phyloP scores from a whole-genome alignment of 2,113 vertebrate genomes.

The Isichthys henryi region DNA sequence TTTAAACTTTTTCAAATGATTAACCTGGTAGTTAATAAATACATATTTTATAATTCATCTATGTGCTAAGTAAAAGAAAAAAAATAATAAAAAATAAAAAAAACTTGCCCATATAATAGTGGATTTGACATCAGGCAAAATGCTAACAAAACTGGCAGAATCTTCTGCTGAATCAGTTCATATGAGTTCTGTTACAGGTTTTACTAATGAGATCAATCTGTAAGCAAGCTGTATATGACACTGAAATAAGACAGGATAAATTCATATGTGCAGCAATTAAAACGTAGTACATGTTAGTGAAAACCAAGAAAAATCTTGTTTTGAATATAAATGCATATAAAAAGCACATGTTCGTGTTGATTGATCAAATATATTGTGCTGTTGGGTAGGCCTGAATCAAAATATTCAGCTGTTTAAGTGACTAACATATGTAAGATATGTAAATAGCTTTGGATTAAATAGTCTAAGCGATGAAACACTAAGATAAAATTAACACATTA shows the following conservation, averaged over 20 bases:
- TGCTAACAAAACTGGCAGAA: not conserved
- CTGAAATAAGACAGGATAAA: not conserved
- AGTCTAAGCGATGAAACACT: not conserved
- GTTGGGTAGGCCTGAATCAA: not conserved
- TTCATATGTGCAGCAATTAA: not conserved
- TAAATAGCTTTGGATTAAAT: not conserved
- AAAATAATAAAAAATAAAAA: not conserved
- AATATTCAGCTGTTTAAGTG: not conserved
- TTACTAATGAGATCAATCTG: not conserved
- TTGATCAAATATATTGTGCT: not conserved
- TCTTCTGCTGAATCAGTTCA: not conserved
- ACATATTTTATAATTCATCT: not conserved
- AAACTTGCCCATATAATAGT: not conserved
- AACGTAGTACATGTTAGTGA: not conserved
- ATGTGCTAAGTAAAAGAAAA: not conserved
- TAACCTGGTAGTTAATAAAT: not conserved
- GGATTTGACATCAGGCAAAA: not conserved
- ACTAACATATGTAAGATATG: not conserved
- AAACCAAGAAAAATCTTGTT: not conserved
- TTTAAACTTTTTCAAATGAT: not conserved
- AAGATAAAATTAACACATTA: constrained; percentile 4
- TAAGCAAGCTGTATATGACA: not conserved
- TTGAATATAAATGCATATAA: constrained; percentile 1
- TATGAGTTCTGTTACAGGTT: not conserved
- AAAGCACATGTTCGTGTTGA: not conserved